Evolutionary conservation across 2,113 vertebrate genomes (phyloP).

Genomic region (Lycaon pictus): DNA sequence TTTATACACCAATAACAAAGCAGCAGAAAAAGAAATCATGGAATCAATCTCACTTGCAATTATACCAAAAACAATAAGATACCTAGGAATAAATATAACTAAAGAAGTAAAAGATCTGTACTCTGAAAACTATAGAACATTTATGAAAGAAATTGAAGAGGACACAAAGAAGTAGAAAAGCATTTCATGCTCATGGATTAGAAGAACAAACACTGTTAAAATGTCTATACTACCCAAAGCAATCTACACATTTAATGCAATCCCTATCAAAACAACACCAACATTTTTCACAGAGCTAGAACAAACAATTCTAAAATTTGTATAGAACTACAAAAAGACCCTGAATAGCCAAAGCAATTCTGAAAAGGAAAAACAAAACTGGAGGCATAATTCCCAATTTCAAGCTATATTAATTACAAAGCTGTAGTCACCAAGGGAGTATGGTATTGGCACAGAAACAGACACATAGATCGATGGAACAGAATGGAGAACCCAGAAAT

Average conservation of each 20-base stretch:
- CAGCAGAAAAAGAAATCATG: background rate
- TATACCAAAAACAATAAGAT: background rate
- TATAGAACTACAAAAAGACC: background rate
- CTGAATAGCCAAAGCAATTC: background rate
- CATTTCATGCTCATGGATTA: background rate
- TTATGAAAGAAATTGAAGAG: background rate
- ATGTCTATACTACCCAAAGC: background rate
- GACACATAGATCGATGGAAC: background rate
- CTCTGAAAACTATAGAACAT: background rate
- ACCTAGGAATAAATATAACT: background rate
- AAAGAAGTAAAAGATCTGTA: background rate
- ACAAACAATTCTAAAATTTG: background rate
- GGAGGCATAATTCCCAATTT: background rate
- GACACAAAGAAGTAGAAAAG: background rate
- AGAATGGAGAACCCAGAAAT: background rate
- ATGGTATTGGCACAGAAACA: background rate
- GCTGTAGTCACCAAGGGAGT: background rate
- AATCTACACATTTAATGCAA: background rate
- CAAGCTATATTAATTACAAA: background rate
- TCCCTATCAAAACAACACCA: background rate
- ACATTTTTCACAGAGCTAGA: background rate
- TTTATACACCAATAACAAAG: background rate
- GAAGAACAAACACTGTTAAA: background rate
- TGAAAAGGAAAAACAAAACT: background rate
- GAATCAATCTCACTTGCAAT: background rate